phyloP scores from a whole-genome alignment of 2,113 vertebrate species.

The Hemichromis elongatus region DNA sequence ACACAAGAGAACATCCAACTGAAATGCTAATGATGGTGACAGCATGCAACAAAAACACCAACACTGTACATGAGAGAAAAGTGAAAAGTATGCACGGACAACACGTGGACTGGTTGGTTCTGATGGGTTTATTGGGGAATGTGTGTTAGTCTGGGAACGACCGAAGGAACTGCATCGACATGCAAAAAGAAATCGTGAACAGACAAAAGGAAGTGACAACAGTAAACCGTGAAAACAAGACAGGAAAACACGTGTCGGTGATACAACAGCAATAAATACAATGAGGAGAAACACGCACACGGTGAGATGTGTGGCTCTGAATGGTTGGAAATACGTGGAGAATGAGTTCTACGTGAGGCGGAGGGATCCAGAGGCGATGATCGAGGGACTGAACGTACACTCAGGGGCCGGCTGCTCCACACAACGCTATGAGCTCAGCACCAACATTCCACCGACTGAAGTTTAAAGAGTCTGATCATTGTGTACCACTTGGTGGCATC shows the following conservation, averaged over 20 bases:
- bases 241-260: not conserved
- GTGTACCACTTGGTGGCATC: not conserved
- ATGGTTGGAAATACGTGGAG: not conserved
- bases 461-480: rapidly evolving
- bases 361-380: too few relatives aligned
- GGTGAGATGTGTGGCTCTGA: not conserved
- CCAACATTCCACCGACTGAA: rapidly evolving
- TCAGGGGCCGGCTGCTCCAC: rapidly evolving
- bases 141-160: constrained; percentile 40
- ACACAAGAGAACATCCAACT: not conserved
- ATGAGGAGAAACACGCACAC: not conserved
- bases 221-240: not conserved
- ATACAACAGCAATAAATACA: not conserved
- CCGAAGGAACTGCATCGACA: not conserved
- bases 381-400: too few relatives aligned
- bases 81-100: not conserved
- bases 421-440: not conserved
- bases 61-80: constrained; percentile 40
- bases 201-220: not conserved
- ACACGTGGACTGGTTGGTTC: constrained; percentile 16
- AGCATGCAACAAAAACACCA: constrained; percentile 70
- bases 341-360: not conserved
- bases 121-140: constrained; percentile 45
- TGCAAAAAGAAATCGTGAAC: not conserved
- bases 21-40: constrained; percentile 61